Percentiles rank a stretch among this genome's conserved stretches.
Conservation (phyloP, 2,888 invertebrate species). For the Heliconius ismenius region DNA sequence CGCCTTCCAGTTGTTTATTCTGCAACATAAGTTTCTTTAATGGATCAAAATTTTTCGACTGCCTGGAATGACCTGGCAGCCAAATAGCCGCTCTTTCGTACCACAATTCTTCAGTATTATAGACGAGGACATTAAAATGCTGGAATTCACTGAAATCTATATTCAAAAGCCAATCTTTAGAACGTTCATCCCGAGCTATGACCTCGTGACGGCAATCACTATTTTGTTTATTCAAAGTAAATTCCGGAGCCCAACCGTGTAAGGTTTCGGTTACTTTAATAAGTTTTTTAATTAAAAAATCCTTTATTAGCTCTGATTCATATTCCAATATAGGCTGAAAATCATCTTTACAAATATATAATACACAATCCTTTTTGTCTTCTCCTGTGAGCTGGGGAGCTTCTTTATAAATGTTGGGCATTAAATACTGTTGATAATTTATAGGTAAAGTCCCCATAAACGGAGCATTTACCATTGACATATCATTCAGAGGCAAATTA, state of each 20-base stretch:
- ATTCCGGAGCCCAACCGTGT: slow-evolving; percentile 64
- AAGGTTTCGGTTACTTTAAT: slow-evolving; percentile 54
- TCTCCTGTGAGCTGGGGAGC: slow-evolving; percentile 10
- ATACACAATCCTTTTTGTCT: slow-evolving; percentile 47
- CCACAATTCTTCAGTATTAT: slow-evolving; percentile 71
- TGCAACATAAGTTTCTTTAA: slow-evolving; percentile 67
- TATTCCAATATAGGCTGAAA: slow-evolving; percentile 58
- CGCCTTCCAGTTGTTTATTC: slow-evolving; percentile 59
- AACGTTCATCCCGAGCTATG: slow-evolving; percentile 57
- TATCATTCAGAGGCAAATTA: slow-evolving; percentile 11
- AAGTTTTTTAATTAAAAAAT: slow-evolving; percentile 62
- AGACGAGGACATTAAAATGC: slow-evolving; percentile 64
- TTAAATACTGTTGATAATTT: slow-evolving; percentile 35
- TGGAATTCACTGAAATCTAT: slow-evolving; percentile 63
- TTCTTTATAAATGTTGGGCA: slow-evolving; percentile 22
- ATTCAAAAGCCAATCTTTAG: slow-evolving; percentile 65
- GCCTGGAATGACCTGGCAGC: slow-evolving; percentile 69
- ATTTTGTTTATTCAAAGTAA: slow-evolving; percentile 65
- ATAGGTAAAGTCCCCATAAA: slow-evolving; percentile 45
- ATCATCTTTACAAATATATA: slow-evolving; percentile 71
- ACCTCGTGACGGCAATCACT: slow-evolving; percentile 64
- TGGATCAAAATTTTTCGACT: slow-evolving; percentile 59
- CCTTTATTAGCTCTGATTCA: slow-evolving; percentile 59
- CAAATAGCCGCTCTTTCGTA: slow-evolving; percentile 73
- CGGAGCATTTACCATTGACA: slow-evolving; percentile 39